These are phyloP conservation scores for Malacosoma neustria DNA, from an alignment of 2,888 invertebrate genomes.

Conservation along the genomic window DNA sequence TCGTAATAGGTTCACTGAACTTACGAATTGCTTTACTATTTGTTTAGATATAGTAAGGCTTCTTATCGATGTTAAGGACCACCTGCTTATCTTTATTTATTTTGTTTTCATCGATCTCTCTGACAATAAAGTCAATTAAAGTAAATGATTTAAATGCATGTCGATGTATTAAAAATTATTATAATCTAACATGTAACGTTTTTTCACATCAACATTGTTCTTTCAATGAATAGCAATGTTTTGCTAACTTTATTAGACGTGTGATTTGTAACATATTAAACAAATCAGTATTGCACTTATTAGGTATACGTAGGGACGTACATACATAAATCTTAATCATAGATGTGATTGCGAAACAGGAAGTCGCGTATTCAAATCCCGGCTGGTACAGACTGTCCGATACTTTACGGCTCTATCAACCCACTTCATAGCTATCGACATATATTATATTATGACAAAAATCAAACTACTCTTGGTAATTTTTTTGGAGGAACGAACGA, in stretches of 20 bases:
- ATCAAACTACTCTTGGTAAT: too few relatives aligned
- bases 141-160: neutral
- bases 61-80: conserved; percentile 46
- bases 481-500: too few relatives aligned
- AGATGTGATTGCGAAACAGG: conserved; percentile 36
- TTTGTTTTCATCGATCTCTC: conserved; percentile 23
- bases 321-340: neutral
- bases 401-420: neutral
- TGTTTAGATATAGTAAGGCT: conserved; percentile 21
- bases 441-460: too few relatives aligned
- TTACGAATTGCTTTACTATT: conserved; percentile 29
- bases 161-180: neutral
- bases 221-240: neutral
- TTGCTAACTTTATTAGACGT: too few relatives aligned
- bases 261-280: too few relatives aligned
- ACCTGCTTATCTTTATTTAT: conserved; percentile 39
- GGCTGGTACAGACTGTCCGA: conserved; percentile 17
- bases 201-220: conserved; percentile 4
- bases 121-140: neutral
- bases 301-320: too few relatives aligned
- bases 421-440: neutral
- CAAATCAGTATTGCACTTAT: too few relatives aligned
- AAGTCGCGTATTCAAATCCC: conserved; percentile 40
- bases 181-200: too few relatives aligned
- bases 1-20: conserved; percentile 66